Percentiles rank a stretch among this genome's conserved stretches.
Evolutionary conservation across 2,797 vertebrate species (phyloP).

Genomic region (Enteromius radiatus): DNA sequence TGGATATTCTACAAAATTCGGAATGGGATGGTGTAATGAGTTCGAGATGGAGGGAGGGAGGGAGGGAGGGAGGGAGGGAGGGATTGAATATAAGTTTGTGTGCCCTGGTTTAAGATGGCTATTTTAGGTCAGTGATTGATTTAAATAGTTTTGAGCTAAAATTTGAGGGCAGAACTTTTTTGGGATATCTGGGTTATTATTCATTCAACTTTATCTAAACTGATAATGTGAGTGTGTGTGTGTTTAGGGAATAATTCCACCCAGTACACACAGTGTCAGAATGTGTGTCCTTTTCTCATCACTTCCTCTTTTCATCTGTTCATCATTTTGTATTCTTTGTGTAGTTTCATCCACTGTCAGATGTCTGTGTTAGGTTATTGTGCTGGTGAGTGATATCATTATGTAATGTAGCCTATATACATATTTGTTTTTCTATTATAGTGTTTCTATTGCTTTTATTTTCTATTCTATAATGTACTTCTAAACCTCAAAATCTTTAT

Average conservation of each 20-base stretch:
- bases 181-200: conserved; percentile 42
- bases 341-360: conserved; percentile 5
- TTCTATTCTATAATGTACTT: neutral
- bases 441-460: neutral
- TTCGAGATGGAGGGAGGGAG: no score
- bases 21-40: neutral
- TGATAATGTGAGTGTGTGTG: conserved; percentile 3
- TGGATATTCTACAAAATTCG: neutral
- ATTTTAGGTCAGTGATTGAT: conserved; percentile 56
- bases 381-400: conserved; percentile 4
- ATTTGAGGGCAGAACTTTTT: conserved; percentile 41
- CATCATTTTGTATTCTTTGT: neutral
- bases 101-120: conserved; percentile 56
- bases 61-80: neutral
- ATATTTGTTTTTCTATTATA: conserved; percentile 2
- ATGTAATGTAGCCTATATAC: neutral
- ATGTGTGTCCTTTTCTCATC: conserved; percentile 7
- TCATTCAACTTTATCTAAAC: conserved; percentile 16
- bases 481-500: neutral
- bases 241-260: conserved; percentile 11
- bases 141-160: conserved; percentile 42
- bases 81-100: neutral
- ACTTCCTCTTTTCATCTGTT: neutral
- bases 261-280: neutral
- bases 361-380: neutral